Conservation (phyloP, 2,888 invertebrate species). For the Theodoxus fluviatilis region DNA sequence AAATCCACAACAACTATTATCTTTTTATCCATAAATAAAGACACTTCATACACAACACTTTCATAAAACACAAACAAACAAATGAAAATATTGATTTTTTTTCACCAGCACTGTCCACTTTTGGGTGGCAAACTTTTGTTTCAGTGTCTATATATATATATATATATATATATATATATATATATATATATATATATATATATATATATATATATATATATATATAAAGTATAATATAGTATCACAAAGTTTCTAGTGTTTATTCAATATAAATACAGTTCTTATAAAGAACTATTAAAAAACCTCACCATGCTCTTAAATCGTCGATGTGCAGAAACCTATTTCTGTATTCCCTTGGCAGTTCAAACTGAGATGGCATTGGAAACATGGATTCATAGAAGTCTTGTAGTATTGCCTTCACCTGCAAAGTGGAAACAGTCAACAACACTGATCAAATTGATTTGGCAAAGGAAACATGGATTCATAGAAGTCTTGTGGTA, state of each 20-base stretch:
- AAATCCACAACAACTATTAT: too few species aligned
- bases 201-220: neutral
- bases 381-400: constrained; percentile 80
- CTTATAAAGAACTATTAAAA: neutral
- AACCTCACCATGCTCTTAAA: constrained; percentile 69
- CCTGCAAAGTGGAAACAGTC: constrained; percentile 44
- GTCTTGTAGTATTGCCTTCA: constrained; percentile 76
- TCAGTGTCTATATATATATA: too few species aligned
- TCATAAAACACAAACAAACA: too few species aligned
- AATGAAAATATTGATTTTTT: too few species aligned
- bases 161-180: too few species aligned
- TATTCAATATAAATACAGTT: neutral
- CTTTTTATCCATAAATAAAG: too few species aligned
- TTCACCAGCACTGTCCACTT: too few species aligned
- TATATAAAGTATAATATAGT: neutral
- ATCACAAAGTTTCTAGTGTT: neutral
- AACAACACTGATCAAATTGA: too few species aligned
- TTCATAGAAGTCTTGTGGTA: constrained; percentile 78
- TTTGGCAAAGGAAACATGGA: too few species aligned
- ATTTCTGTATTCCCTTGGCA: constrained; percentile 76
- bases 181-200: neutral
- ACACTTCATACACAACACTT: too few species aligned
- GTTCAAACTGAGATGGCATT: constrained; percentile 75
- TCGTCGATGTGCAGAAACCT: constrained; percentile 73
- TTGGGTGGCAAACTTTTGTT: too few species aligned